phyloP scores from a whole-genome alignment of 2,797 vertebrate species.

The Hemitrygon akajei region DNA sequence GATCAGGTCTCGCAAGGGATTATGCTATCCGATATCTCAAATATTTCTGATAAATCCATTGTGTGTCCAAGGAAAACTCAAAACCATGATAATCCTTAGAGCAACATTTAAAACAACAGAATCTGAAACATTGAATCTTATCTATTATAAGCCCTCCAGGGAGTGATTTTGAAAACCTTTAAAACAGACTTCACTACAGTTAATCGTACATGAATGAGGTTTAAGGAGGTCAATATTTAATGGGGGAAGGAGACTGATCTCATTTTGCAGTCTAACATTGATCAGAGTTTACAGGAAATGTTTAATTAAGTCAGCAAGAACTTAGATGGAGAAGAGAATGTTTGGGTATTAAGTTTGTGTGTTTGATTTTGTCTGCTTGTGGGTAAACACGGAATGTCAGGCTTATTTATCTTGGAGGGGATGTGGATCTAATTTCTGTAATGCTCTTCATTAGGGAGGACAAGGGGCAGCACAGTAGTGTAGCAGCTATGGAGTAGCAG shows the following conservation, averaged over 20 bases:
- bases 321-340: neutral
- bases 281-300: neutral
- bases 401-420: too few species aligned
- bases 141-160: neutral
- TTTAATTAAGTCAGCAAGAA: neutral
- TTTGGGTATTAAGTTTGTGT: neutral
- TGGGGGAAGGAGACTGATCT: neutral
- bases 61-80: neutral
- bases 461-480: neutral
- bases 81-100: neutral
- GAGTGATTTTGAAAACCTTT: neutral
- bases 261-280: neutral
- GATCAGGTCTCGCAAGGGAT: constrained; percentile 25
- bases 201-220: neutral
- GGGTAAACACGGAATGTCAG: neutral
- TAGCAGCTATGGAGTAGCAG: too few species aligned
- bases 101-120: neutral
- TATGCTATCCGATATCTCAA: neutral
- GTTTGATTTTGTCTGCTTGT: neutral
- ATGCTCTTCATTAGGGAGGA: neutral
- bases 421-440: neutral
- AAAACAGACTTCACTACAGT: neutral
- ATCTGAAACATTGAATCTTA: neutral
- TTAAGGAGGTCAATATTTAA: neutral
- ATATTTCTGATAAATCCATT: constrained; percentile 7